Evolutionary conservation across 2,113 vertebrate genomes (phyloP).

Genomic region (Paradisaea rubra): DNA sequence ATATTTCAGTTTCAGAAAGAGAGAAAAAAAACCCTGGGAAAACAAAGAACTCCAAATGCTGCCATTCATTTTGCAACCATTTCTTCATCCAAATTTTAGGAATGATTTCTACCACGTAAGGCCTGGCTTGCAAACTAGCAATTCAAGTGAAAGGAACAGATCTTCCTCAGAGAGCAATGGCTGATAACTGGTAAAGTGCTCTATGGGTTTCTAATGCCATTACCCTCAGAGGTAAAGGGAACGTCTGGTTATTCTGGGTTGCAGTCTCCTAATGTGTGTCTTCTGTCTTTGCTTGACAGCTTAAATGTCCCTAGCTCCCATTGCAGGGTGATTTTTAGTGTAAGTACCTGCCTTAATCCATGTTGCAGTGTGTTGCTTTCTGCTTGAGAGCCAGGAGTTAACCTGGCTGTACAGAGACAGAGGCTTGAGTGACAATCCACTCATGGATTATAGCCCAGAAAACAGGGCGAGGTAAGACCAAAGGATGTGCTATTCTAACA

Average conservation of each 20-base stretch:
- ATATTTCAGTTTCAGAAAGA: neutral
- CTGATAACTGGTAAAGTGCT: neutral
- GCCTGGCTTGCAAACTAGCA: neutral
- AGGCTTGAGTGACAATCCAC: neutral
- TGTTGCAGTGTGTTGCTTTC: neutral
- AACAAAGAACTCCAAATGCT: neutral
- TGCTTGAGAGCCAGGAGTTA: neutral
- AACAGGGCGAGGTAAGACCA: neutral
- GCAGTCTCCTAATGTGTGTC: neutral
- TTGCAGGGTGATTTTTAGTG: slow-evolving; percentile 27
- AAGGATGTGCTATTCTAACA: neutral
- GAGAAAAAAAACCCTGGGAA: neutral
- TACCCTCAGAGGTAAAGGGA: neutral
- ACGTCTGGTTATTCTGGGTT: neutral
- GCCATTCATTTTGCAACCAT: neutral
- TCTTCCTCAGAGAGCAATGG: neutral
- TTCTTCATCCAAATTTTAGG: neutral
- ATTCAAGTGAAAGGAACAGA: neutral
- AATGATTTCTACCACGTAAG: neutral
- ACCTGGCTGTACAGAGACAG: neutral
- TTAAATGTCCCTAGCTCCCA: neutral
- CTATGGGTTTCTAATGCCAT: neutral
- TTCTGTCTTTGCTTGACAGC: slow-evolving; percentile 28
- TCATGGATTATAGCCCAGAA: neutral
- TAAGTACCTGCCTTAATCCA: slow-evolving; percentile 13